These are phyloP conservation scores for Carapus acus DNA, from an alignment of 2,797 vertebrate genomes.

Conservation along the genomic window DNA sequence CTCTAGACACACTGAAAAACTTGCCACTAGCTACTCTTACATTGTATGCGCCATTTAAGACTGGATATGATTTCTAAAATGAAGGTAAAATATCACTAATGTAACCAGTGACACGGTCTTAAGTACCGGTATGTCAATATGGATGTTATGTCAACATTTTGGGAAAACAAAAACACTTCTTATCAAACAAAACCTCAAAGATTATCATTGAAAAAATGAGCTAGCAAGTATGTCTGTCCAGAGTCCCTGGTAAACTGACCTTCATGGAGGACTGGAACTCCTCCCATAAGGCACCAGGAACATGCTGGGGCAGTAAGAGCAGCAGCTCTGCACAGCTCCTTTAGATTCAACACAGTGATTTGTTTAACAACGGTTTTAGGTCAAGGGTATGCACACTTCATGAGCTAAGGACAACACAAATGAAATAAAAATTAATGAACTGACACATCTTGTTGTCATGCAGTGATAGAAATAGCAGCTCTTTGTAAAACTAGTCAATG, in stretches of 20 bases:
- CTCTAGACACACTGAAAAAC: background rate
- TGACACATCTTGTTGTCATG: background rate
- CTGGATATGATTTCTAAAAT: background rate
- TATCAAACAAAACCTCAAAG: slow-evolving; percentile 14
- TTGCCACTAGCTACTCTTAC: background rate
- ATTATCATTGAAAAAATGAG: slow-evolving; percentile 33
- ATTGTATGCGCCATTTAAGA: slow-evolving; percentile 4
- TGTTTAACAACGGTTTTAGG: slow-evolving; percentile 52
- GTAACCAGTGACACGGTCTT: background rate
- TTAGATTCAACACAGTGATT: slow-evolving; percentile 53
- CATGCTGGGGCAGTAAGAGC: slow-evolving; percentile 85
- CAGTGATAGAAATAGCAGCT: slow-evolving; percentile 3
- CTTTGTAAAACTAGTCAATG: no score
- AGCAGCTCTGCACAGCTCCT: slow-evolving; percentile 99
- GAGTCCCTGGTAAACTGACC: slow-evolving; percentile 72
- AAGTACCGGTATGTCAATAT: background rate
- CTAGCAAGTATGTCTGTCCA: slow-evolving; percentile 15
- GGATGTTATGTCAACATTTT: slow-evolving; percentile 11
- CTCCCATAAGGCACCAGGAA: slow-evolving; percentile 93
- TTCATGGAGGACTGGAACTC: slow-evolving; percentile 93
- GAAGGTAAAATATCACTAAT: background rate
- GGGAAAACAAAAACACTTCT: slow-evolving; percentile 11
- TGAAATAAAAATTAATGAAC: slow-evolving; percentile 14
- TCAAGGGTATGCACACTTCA: slow-evolving; percentile 46
- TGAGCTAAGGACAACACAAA: slow-evolving; percentile 25